Percentiles rank a stretch among this genome's conserved stretches.
Conservation (phyloP, 2,113 vertebrate species). For the Hippocampus comes region DNA sequence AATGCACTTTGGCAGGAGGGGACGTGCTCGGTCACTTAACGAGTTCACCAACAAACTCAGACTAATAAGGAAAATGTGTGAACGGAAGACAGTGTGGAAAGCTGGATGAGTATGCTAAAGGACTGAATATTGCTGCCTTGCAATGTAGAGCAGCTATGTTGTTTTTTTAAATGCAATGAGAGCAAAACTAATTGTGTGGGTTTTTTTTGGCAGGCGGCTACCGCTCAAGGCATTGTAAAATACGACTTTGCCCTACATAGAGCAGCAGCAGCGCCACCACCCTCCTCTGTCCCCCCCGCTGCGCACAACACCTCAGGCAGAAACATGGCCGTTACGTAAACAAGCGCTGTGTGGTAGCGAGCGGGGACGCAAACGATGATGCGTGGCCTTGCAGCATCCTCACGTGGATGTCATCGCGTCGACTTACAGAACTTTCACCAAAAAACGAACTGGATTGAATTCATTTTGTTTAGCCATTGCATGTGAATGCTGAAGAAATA, state of each 20-base stretch:
- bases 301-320: slow-evolving; percentile 53
- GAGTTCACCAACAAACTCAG: slow-evolving; percentile 30
- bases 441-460: no score
- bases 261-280: slow-evolving; percentile 13
- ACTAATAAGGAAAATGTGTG: slow-evolving; percentile 21
- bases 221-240: slow-evolving; percentile 29
- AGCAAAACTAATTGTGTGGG: background rate
- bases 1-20: slow-evolving; percentile 45
- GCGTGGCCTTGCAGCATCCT: slow-evolving; percentile 60
- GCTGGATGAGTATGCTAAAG: background rate
- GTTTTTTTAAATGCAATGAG: background rate
- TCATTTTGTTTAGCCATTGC: no score
- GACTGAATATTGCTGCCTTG: background rate
- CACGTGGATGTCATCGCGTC: background rate
- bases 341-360: slow-evolving; percentile 24
- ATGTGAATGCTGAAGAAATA: no score
- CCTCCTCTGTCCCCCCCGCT: slow-evolving; percentile 38
- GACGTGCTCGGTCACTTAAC: slow-evolving; percentile 21
- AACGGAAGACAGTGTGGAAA: background rate
- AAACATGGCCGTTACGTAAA: slow-evolving; percentile 61
- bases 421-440: slow-evolving; percentile 11
- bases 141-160: background rate
- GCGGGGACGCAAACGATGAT: slow-evolving; percentile 41
- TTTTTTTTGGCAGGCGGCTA: slow-evolving; percentile 26
- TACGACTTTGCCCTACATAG: slow-evolving; percentile 56